phyloP scores from a whole-genome alignment of 37 sponge, comb jelly and placozoan genomes.

The Halichondria panicea region DNA sequence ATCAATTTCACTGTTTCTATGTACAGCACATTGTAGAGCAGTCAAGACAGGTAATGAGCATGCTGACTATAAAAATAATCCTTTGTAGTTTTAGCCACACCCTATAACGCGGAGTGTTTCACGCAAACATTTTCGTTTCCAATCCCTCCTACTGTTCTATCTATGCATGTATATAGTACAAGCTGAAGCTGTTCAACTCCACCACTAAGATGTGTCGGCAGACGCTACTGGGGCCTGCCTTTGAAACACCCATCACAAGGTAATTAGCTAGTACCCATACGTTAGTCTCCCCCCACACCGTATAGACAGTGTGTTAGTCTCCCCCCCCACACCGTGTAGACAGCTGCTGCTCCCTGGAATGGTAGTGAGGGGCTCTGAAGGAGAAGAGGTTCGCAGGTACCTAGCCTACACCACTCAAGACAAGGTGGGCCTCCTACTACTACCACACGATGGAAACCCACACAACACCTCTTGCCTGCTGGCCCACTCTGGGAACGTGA shows the following conservation, averaged over 20 bases:
- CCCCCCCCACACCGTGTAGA: constrained; percentile 11
- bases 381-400: constrained; percentile 63
- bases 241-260: constrained; percentile 80
- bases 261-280: constrained; percentile 4
- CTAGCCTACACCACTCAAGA: constrained; percentile 83
- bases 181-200: constrained; percentile 91
- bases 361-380: constrained; percentile 5
- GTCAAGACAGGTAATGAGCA: too few species aligned
- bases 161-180: too few species aligned
- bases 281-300: neutral
- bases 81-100: too few species aligned
- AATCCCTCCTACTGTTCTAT: too few species aligned
- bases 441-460: constrained; percentile 97
- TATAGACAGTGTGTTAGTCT: too few species aligned
- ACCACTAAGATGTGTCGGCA: constrained; percentile 94
- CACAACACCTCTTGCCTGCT: constrained; percentile 81
- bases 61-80: too few species aligned
- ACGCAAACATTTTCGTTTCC: too few species aligned
- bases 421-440: constrained; percentile 85
- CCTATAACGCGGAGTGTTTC: too few species aligned
- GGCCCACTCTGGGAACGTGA: constrained; percentile 86
- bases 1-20: too few species aligned
- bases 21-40: too few species aligned
- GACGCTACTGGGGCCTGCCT: constrained; percentile 93
- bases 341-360: constrained; percentile 63